phyloP scores from a whole-genome alignment of 2,113 vertebrate species.

The Chloropsis hardwickii region DNA sequence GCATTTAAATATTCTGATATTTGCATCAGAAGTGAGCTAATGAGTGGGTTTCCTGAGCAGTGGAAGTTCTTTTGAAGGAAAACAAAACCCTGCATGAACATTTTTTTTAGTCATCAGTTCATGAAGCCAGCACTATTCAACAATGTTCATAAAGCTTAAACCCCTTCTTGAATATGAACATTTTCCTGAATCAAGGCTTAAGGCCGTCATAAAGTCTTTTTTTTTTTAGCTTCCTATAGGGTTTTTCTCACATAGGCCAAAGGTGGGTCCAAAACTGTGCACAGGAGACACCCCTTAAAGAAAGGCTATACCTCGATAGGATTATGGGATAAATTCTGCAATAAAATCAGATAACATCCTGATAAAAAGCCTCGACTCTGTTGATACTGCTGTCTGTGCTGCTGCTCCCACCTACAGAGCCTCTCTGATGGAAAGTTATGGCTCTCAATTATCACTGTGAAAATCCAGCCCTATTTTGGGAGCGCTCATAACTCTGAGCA shows the following conservation, averaged over 20 bases:
- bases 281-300: not conserved
- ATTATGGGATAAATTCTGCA: not conserved
- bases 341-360: not conserved
- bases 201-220: not conserved
- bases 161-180: not conserved
- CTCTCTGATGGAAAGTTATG: constrained; percentile 30
- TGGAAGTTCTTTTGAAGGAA: constrained; percentile 1
- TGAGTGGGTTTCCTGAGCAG: not conserved
- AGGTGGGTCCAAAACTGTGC: not conserved
- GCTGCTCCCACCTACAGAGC: constrained; percentile 35
- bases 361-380: not conserved
- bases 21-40: not conserved
- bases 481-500: not conserved
- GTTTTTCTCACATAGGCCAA: not conserved
- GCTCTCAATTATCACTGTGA: constrained; percentile 45
- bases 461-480: constrained; percentile 52
- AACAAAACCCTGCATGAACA: not conserved
- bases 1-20: constrained; percentile 6
- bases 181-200: not conserved
- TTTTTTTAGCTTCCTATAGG: not conserved
- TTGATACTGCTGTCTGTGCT: constrained; percentile 21
- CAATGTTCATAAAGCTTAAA: not conserved
- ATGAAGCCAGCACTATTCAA: not conserved
- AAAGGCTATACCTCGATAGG: not conserved
- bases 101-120: not conserved